Base-by-base conservation (phyloP, 2,888 invertebrate genomes). In the Eupithecia abbreviata region DNA sequence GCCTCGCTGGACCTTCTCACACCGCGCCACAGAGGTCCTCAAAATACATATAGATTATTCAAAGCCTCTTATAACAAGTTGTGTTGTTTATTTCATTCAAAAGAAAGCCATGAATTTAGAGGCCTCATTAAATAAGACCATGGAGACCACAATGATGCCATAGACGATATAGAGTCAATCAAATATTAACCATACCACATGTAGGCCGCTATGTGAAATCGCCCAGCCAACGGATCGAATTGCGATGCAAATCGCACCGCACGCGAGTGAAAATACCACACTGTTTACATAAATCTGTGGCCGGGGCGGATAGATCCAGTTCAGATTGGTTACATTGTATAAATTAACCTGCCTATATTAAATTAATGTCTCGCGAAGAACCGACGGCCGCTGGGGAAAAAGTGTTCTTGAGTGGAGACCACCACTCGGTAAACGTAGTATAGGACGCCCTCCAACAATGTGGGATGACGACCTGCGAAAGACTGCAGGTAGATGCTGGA, bases 131-230 rank as follows among this genome's bases (percentile, higher is more conserved):
- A 4, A 10, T 18, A 58, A 58, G 58, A 58, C 58, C 9, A 58
- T 18, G 18, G 18, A 2, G 9, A 58, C 58, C 18, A 62, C 62
- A 62, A 66, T 66, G 41, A 47, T 49, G 69, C 4, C 47, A 18
- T 49, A 3, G 55, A 18, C n/a, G n/a, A 55, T 3, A 51, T 51
- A n/a, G 68, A 68, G 30, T 18, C 30, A 30, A 69, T 69, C 69
- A 47, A 69, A 47, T 18, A 30, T 66, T 66, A 42, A 66, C 66
- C 13, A 18, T 18, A 58, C 42, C 9, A 68, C 89, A 92, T 88
- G 86, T 91, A 90, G 91, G 90, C 86, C 91, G 88, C 82, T 15
- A 85, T 89, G 90, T 91, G 93, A 93, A 93, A 93, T 92, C 91
- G 87, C 82, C 85, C 86, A 71, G 66, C 77, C 78, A 77, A 91